Conservation (phyloP, 2,113 vertebrate species). For the Macquaria australasica region DNA sequence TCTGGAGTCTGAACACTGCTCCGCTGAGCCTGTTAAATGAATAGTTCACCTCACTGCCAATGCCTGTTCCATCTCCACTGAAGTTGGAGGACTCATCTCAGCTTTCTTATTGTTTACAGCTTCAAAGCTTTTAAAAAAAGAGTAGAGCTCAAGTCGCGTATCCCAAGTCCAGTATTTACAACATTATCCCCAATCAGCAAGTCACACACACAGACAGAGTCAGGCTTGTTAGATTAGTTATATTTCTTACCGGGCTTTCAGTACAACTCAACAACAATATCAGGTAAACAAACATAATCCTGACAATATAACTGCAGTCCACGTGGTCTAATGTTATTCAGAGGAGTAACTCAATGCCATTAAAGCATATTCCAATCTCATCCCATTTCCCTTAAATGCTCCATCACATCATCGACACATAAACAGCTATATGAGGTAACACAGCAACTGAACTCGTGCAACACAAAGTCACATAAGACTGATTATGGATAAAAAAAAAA, state of each 20-base stretch:
- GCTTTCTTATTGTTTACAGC: background rate
- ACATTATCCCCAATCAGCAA: too few species aligned
- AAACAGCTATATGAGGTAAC: slow-evolving; percentile 31
- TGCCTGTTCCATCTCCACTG: background rate
- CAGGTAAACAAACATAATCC: accelerated
- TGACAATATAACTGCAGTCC: background rate
- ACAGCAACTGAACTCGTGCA: background rate
- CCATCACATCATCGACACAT: background rate
- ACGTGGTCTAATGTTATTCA: background rate
- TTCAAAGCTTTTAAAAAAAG: too few species aligned
- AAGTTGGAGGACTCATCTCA: background rate
- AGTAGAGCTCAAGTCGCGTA: too few species aligned
- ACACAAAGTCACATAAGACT: background rate
- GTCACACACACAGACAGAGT: background rate
- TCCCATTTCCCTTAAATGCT: slow-evolving; percentile 40
- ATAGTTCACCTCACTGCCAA: background rate
- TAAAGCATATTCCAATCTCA: background rate
- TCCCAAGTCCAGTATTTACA: too few species aligned
- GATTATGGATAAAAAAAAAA: background rate
- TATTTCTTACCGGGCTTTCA: slow-evolving; percentile 44
- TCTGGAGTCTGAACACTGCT: background rate
- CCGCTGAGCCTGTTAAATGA: slow-evolving; percentile 13
- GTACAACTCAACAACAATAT: slow-evolving; percentile 2
- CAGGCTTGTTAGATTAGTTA: slow-evolving; percentile 32
- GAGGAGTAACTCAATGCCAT: slow-evolving; percentile 12